Base-by-base conservation (phyloP, 30 jellyfish, hydroid and myxozoan genomes). In the Sanderia malayensis region DNA sequence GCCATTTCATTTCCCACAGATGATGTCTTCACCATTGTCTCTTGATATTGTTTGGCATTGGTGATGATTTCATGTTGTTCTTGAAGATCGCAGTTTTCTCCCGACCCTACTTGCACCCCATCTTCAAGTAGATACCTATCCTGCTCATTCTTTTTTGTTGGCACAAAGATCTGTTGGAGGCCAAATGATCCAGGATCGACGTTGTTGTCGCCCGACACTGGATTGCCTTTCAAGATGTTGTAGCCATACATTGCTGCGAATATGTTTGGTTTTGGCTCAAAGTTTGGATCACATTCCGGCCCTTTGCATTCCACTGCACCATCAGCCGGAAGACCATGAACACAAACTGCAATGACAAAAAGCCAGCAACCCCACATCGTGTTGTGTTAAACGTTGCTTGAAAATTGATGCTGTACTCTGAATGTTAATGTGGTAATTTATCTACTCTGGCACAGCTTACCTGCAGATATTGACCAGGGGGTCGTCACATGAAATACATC, bases 161-260 rank as follows among this genome's bases (percentile, higher is more conserved):
- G 87, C 7, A 58, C 69, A 74, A 74, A 74, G 9, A 74, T 59
- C 60, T 74, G 60, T 0, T 52, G 46, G 25, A 49, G 2, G 11
- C 65, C 37, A 0, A 21, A 30, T n/a, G 60, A 74, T 28, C 87
- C 87, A 11, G 87, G 87, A 22, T 74, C 87, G 7, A 60, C 21
- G 2, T 53, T 53, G 21, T 20, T 31, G 46, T 31, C 32, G 2
- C n/a, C 22, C 19, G 87, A 31, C 8, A 34, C 17, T 19, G 87
- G 53, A 23, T 74, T 74, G 20, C 89, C 89, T 52, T 77, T 65
- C 55, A 77, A 30, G 29, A 77, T 77, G 62, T 77, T 77, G 72
- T 77, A 77, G 0, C 89, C 89, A 1, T 82, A 61, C 81, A 77
- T 62, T 9, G 72, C 67, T 1, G 89, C 21, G 63, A 47, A 44